Evolutionary conservation across 2,797 vertebrate species (phyloP).

Genomic region (Todus mexicanus): DNA sequence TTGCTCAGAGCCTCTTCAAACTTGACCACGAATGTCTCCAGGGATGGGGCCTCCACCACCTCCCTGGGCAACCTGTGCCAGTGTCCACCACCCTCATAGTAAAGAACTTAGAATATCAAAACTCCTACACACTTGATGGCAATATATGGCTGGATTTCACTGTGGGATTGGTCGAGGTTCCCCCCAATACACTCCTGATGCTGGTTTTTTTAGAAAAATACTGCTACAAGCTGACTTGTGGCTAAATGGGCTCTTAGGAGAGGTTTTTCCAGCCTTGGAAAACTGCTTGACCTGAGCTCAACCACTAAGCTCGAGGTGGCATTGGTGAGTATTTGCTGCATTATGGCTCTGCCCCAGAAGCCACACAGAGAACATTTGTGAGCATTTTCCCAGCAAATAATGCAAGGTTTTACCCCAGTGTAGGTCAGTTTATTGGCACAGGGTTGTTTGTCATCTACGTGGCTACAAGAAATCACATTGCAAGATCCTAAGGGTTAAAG

Average conservation of each 20-base stretch:
- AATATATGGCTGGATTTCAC: background rate
- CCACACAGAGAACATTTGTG: background rate
- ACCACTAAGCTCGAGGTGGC: background rate
- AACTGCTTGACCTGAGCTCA: conserved; percentile 38
- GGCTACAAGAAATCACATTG: background rate
- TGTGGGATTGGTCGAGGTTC: background rate
- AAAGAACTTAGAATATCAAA: background rate
- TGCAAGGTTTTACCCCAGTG: background rate
- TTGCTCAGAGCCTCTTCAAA: too few relatives aligned
- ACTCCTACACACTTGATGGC: background rate
- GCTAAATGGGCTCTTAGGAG: background rate
- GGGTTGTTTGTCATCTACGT: background rate
- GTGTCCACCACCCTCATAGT: too few relatives aligned
- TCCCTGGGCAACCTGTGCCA: too few relatives aligned
- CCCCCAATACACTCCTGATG: background rate
- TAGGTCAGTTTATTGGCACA: background rate
- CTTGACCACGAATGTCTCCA: too few relatives aligned
- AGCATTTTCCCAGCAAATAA: background rate
- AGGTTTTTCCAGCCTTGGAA: background rate
- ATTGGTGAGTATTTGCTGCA: background rate
- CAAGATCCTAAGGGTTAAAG: background rate
- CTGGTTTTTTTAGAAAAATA: background rate
- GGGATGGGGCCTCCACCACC: too few relatives aligned
- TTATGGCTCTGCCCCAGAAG: conserved; percentile 9
- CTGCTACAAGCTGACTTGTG: background rate